Base-by-base conservation (phyloP, 2,888 invertebrate genomes). In the Gandaritis pyraliata region DNA sequence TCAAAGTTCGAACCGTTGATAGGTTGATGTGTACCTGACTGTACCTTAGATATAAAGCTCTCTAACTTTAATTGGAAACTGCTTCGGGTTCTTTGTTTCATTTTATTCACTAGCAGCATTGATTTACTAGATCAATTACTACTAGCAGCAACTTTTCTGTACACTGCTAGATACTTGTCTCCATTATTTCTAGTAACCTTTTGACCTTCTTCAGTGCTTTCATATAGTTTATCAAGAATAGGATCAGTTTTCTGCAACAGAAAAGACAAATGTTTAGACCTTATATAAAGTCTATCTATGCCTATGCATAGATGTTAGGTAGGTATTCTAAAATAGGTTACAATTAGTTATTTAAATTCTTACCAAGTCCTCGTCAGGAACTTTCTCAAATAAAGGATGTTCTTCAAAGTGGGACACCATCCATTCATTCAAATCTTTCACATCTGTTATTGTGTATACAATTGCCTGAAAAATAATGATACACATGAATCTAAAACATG, bases 391-490 rank as follows among this genome's bases (percentile, higher is more conserved):
- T 55, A 99, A 90, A 12, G 98, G 97, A 93, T 99, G 99, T 68
- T 96, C 95, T 49, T 93, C 93, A 85, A 99, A 96, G 93, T 99
- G 99, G 69, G 94, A 90, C 0, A 97, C 96, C 96, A 99, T 99
- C 99, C 99, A 99, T 33, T 97, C 96, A 87, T 99, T 96, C 59
- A 99, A 94, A 82, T 99, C 99, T 86, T 97, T 95, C 0, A 99
- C 99, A 94, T 99, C 99, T 7, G 99, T 99, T 71, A 99, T 96
- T 36, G 99, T 99, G 84, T 99, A 99, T 4, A 99, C 95, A 72
- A 96, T 91, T 8, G 96, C 98, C 97, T 97, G 75, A 30, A 56
- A 56, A 39, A 48, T 47, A n/a, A 13, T 43, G 2, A 3, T 15
- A 15, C 29, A n/a, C n/a, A n/a, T n/a, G n/a, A n/a, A 29, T 29